These are phyloP conservation scores for Scaptomyza flava DNA, from an alignment of 2,888 invertebrate genomes.

Conservation along the genomic window DNA sequence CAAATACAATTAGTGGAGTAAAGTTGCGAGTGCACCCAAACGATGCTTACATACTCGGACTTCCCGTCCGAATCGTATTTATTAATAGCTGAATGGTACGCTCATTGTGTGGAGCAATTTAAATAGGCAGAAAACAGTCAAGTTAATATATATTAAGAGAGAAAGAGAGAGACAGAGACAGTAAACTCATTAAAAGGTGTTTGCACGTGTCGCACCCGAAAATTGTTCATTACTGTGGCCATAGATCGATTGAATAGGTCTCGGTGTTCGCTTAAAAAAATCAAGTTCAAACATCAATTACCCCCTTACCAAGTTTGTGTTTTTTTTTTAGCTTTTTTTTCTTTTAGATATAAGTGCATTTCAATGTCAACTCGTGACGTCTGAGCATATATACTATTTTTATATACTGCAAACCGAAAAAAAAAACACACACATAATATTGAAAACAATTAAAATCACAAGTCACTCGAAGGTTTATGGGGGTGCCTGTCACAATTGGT, in stretches of 20 bases:
- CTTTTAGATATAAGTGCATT: conserved; percentile 56
- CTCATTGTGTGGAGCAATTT: not conserved
- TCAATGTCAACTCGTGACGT: conserved; percentile 57
- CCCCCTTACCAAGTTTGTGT: conserved; percentile 28
- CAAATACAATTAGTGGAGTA: conserved; percentile 54
- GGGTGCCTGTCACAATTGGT: conserved; percentile 47
- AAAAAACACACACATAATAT: conserved; percentile 5
- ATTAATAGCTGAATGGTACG: conserved; percentile 12
- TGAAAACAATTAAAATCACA: conserved; percentile 34
- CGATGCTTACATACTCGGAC: conserved; percentile 1
- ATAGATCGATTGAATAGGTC: conserved; percentile 34
- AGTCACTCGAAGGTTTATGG: conserved; percentile 68
- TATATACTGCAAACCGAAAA: conserved; percentile 26
- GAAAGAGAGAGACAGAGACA: not conserved
- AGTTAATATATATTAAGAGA: not conserved
- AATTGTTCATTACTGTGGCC: conserved; percentile 26
- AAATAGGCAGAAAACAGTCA: not conserved
- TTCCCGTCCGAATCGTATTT: conserved; percentile 29
- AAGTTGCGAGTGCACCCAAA: conserved; percentile 3
- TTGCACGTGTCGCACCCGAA: conserved; percentile 26
- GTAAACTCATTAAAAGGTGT: conserved; percentile 25
- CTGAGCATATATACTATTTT: not conserved
- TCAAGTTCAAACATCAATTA: conserved; percentile 70
- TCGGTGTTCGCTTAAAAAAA: conserved; percentile 24
- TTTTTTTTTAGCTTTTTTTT: conserved; percentile 6